phyloP scores from a whole-genome alignment of 2,113 vertebrate species.

The Eurystomus gularis region DNA sequence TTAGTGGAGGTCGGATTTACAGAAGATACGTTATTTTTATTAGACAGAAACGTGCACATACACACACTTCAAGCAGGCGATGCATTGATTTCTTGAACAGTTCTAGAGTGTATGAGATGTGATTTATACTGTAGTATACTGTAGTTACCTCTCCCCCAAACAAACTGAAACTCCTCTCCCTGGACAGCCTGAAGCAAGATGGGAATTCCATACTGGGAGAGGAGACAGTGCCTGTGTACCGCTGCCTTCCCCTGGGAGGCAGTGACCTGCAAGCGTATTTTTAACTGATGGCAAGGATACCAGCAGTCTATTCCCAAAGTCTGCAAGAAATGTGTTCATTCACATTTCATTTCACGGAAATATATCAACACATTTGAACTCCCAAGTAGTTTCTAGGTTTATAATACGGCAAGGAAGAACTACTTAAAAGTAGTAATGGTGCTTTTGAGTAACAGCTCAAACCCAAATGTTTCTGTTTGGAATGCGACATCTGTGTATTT shows the following conservation, averaged over 20 bases:
- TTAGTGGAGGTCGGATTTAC: not conserved
- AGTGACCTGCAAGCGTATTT: constrained; percentile 5
- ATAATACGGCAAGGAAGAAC: not conserved
- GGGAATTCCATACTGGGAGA: constrained; percentile 11
- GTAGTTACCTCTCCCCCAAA: not conserved
- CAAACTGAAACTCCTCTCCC: not conserved
- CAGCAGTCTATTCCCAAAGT: constrained; percentile 43
- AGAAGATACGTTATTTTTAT: not conserved
- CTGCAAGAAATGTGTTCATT: not conserved
- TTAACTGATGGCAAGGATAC: constrained; percentile 45
- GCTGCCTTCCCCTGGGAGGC: not conserved
- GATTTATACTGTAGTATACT: not conserved
- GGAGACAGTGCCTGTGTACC: not conserved
- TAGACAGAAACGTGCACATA: not conserved
- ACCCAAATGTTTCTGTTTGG: not conserved
- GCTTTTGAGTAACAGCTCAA: not conserved
- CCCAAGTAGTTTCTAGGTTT: not conserved
- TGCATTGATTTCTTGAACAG: not conserved
- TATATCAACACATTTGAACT: not conserved
- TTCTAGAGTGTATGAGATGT: not conserved
- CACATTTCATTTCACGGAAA: not conserved
- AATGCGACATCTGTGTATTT: not conserved
- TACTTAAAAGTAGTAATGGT: not conserved
- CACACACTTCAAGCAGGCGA: not conserved
- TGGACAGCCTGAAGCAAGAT: not conserved